phyloP scores from a whole-genome alignment of 1,140 invertebrate species.

The Nasonia giraulti region DNA sequence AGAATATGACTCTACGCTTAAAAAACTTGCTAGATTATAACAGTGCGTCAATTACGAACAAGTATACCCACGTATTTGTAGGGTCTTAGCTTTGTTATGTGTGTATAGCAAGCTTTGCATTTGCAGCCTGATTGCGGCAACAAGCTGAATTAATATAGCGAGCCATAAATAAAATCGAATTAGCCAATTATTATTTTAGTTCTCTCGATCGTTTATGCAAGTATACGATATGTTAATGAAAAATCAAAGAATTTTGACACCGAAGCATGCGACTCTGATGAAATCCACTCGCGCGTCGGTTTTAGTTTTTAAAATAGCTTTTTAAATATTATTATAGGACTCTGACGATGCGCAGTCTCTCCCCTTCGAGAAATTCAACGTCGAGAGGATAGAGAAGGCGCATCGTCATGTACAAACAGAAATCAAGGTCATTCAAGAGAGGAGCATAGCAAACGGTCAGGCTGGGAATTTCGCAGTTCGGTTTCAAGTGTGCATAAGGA shows the following conservation, averaged over 20 bases:
- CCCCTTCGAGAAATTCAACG: not conserved
- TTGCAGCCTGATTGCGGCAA: not conserved
- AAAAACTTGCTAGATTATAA: not conserved
- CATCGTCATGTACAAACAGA: not conserved
- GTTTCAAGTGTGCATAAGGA: constrained; percentile 18
- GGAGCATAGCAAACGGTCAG: constrained; percentile 13
- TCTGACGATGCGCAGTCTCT: not conserved
- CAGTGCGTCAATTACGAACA: not conserved
- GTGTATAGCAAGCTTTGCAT: constrained; percentile 21
- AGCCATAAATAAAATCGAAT: not conserved
- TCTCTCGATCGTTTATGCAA: not conserved
- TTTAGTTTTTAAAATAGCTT: constrained; percentile 30
- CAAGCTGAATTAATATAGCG: constrained; percentile 24
- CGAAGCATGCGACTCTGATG: not conserved
- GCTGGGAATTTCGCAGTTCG: constrained; percentile 13
- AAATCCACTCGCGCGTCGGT: constrained; percentile 16
- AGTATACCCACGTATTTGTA: not conserved
- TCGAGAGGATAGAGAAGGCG: not conserved
- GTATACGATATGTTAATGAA: not conserved
- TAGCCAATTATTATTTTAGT: not conserved
- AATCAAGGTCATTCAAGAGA: not conserved
- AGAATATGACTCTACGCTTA: not conserved
- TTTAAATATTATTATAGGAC: constrained; percentile 28
- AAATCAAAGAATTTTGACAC: not conserved
- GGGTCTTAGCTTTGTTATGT: not conserved